Evolutionary conservation across 1,140 invertebrate species (phyloP).

Genomic region (Drosophila nikananu): DNA sequence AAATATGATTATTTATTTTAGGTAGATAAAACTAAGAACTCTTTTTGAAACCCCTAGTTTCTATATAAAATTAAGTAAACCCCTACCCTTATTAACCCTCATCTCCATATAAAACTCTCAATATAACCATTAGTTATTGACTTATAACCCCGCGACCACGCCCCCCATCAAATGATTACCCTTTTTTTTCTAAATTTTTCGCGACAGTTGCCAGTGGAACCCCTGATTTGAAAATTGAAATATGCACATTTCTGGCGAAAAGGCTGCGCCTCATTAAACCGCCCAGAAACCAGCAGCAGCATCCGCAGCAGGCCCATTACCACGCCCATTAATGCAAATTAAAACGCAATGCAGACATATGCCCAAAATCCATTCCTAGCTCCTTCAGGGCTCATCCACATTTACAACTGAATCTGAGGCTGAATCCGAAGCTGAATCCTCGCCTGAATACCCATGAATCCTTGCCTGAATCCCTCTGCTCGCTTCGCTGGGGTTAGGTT

Average conservation of each 20-base stretch:
- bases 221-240: conserved; percentile 25
- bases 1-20: too few relatives aligned
- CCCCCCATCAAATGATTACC: conserved; percentile 33
- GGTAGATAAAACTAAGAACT: background rate
- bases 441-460: background rate
- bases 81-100: background rate
- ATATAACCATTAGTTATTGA: conserved; percentile 54
- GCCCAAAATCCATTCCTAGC: conserved; percentile 51
- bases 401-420: background rate
- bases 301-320: conserved; percentile 57
- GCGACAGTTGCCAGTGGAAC: conserved; percentile 56
- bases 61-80: background rate
- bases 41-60: background rate
- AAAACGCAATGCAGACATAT: conserved; percentile 82
- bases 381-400: conserved; percentile 16
- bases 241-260: conserved; percentile 7
- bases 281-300: conserved; percentile 23
- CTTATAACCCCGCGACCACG: conserved; percentile 54
- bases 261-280: conserved; percentile 69
- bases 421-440: background rate
- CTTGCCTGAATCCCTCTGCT: background rate
- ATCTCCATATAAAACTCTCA: background rate
- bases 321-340: conserved; percentile 85
- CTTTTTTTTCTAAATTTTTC: conserved; percentile 41
- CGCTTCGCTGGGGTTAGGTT: conserved; percentile 31